Evolutionary conservation across 2,888 invertebrate species (phyloP).

Genomic region (Seira musarum): DNA sequence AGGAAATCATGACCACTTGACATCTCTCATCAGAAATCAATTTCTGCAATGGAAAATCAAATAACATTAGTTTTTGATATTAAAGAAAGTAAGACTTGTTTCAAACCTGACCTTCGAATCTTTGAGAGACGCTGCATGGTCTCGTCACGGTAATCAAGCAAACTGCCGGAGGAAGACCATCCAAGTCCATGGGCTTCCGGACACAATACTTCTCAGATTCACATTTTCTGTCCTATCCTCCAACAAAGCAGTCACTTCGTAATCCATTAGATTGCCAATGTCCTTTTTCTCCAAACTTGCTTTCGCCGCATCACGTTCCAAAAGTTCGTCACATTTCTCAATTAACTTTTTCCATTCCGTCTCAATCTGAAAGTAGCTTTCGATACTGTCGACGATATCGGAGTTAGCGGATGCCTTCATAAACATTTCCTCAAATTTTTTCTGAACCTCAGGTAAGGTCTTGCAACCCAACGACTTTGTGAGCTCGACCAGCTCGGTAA

Average conservation of each 20-base stretch:
- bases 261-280: too few relatives aligned
- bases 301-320: not conserved
- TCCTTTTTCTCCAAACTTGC: too few relatives aligned
- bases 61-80: not conserved
- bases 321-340: slow-evolving; percentile 43
- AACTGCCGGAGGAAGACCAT: slow-evolving; percentile 70
- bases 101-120: slow-evolving; percentile 63
- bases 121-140: slow-evolving; percentile 66
- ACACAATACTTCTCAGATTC: slow-evolving; percentile 64
- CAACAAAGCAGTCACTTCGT: too few relatives aligned
- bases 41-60: slow-evolving; percentile 21
- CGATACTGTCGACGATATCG: slow-evolving; percentile 49
- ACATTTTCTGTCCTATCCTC: too few relatives aligned
- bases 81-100: too few relatives aligned
- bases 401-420: slow-evolving; percentile 5
- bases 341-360: slow-evolving; percentile 60
- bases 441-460: slow-evolving; percentile 1
- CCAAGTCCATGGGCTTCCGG: too few relatives aligned
- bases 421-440: slow-evolving; percentile 19
- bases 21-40: slow-evolving; percentile 54
- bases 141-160: slow-evolving; percentile 70
- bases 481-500: too few relatives aligned
- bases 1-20: slow-evolving; percentile 69
- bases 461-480: not conserved
- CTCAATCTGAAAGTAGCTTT: slow-evolving; percentile 51